Evolutionary conservation across 1,140 invertebrate species (phyloP).

Genomic region (Nephotettix cincticeps): DNA sequence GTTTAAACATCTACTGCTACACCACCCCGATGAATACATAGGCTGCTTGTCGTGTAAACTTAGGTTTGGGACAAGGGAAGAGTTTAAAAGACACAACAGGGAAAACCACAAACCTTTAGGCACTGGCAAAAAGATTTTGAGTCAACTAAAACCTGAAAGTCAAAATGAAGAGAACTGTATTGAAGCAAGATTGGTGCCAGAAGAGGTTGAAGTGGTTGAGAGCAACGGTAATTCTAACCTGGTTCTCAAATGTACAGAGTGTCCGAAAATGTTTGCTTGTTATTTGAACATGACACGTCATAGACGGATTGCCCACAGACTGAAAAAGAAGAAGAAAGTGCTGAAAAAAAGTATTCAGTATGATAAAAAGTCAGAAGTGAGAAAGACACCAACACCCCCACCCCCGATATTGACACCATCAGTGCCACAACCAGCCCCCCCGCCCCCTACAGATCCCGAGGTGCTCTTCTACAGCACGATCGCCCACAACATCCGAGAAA

Average conservation of each 20-base stretch:
- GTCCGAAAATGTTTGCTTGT: constrained; percentile 25
- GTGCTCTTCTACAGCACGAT: constrained; percentile 56
- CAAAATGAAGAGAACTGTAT: not conserved
- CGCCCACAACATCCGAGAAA: constrained; percentile 62
- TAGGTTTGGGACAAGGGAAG: constrained; percentile 33
- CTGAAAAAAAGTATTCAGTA: constrained; percentile 12
- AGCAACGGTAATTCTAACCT: constrained; percentile 6
- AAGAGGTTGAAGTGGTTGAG: not conserved
- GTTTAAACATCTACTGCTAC: constrained; percentile 35
- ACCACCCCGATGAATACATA: constrained; percentile 36
- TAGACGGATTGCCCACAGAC: constrained; percentile 15
- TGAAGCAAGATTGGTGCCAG: not conserved
- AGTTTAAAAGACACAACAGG: constrained; percentile 31
- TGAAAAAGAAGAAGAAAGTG: constrained; percentile 22
- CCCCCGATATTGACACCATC: no score
- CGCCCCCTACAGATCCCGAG: constrained; percentile 28
- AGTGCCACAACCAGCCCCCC: not conserved
- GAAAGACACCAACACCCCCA: not conserved
- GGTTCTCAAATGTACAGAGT: constrained; percentile 25
- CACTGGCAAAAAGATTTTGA: constrained; percentile 18
- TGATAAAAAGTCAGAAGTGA: constrained; percentile 1
- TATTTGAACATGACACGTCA: constrained; percentile 26
- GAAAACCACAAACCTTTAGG: constrained; percentile 31
- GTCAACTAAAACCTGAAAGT: constrained; percentile 10
- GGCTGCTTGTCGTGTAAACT: constrained; percentile 39